Conservation (phyloP, 2,113 vertebrate species). For the Panthera uncia region DNA sequence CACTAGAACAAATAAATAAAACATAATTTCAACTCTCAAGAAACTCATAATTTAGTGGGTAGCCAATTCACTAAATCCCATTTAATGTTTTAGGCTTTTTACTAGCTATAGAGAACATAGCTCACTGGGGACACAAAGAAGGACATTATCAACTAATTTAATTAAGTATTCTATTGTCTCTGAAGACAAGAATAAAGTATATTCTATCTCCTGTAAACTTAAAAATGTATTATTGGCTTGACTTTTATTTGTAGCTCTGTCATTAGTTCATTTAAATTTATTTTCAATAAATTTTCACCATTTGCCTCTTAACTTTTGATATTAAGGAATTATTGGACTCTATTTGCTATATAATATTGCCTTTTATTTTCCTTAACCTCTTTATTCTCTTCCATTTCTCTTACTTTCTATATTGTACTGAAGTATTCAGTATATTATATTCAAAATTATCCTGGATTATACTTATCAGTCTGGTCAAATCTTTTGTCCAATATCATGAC, state of each 20-base stretch:
- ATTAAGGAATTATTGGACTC: not conserved
- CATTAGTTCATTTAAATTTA: not conserved
- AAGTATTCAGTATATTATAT: not conserved
- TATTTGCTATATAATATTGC: not conserved
- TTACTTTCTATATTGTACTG: not conserved
- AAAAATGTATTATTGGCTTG: not conserved
- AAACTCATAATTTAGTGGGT: not conserved
- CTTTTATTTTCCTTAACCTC: not conserved
- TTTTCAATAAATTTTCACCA: not conserved
- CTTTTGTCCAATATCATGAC: not conserved
- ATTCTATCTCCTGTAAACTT: not conserved
- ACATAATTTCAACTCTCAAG: not conserved
- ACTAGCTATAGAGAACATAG: not conserved
- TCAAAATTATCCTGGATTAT: not conserved
- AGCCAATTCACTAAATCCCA: slow-evolving; percentile 7
- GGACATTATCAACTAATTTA: not conserved
- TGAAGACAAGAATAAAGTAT: not conserved
- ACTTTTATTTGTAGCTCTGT: not conserved
- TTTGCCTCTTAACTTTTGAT: not conserved
- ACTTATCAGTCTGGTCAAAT: not conserved
- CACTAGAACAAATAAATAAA: slow-evolving; percentile 33
- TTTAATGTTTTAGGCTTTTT: slow-evolving; percentile 48
- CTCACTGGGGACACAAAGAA: not conserved
- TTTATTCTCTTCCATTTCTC: not conserved
- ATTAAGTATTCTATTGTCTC: slow-evolving; percentile 5